These are phyloP conservation scores for Nannoperca australis DNA, from an alignment of 2,797 vertebrate species.

Conservation along the genomic window DNA sequence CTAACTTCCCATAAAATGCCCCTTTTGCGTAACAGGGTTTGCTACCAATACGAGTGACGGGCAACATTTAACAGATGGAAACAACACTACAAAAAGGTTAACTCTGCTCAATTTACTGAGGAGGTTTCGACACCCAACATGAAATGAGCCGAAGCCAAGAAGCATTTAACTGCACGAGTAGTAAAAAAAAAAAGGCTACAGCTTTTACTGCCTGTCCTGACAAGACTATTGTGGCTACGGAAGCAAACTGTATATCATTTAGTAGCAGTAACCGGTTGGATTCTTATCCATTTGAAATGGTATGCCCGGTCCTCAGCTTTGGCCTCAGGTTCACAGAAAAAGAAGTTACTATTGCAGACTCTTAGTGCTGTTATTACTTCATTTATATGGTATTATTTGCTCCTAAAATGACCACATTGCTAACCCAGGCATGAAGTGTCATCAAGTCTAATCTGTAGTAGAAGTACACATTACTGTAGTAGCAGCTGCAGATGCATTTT, in stretches of 20 bases:
- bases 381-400: background rate
- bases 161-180: conserved; percentile 28
- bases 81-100: conserved; percentile 10
- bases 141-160: conserved; percentile 33
- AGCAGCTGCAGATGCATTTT: conserved; percentile 1
- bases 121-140: conserved; percentile 24
- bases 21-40: conserved; percentile 5
- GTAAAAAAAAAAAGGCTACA: conserved; percentile 37
- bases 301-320: conserved; percentile 22
- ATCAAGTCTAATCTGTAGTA: background rate
- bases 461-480: background rate
- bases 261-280: conserved; percentile 28
- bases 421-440: background rate
- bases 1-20: conserved; percentile 25
- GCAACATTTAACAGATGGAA: background rate
- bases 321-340: conserved; percentile 9
- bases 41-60: background rate
- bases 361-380: background rate
- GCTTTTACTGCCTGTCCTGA: conserved; percentile 52
- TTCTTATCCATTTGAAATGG: conserved; percentile 38
- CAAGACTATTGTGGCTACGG: conserved; percentile 45
- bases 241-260: conserved; percentile 26
- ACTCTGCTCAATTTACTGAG: conserved; percentile 19
- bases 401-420: background rate
- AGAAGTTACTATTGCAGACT: background rate